Base-by-base conservation (phyloP, 2,113 vertebrate species). In the Notarius lentiginosus region DNA sequence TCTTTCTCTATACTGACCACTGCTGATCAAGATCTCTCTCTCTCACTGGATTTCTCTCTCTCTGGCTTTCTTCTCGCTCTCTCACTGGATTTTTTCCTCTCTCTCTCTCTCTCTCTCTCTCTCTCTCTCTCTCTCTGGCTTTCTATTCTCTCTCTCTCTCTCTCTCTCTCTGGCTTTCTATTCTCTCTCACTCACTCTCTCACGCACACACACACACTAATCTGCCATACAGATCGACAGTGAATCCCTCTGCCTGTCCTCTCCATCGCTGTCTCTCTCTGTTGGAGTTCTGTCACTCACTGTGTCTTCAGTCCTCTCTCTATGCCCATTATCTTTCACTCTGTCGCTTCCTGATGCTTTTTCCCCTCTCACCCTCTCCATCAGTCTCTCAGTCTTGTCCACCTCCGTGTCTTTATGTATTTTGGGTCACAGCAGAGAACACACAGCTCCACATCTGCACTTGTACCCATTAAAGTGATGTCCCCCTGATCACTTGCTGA, bases 391-490 rank as follows among this genome's bases (percentile, higher is more conserved):
- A 8, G 7, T 53, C 51, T 53, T 41, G 41, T 41, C 41, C 41
- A 41, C 41, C 41, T 41, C 41, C 41, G 4, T 41, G 41, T 41
- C 41, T 41, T 83, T 86, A 60, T 81, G 65, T 84, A 15, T 86
- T 88, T 51, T 73, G 80, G 73, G 87, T 84, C 76, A 49, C 53
- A 70, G 27, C 49, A 27, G 53, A 24, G 53, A 70, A 27, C 61
- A n/a, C 58, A 65, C 61, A n/a, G 61, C 61, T 65, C 61, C 0
- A 11, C 61, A 65, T 65, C 61, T n/a, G 22, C 22, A n/a, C 9
- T 10, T n/a, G 24, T 65, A 11, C 9, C 22, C 22, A n/a, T 65
- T 65, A 4, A 24, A 65, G 61, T n/a, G 60, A 0, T 27, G 24
- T 66, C n/a, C 11, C 10, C 27, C 24, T n/a, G 24, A 66, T 27